Percentiles rank a stretch among this genome's conserved stretches.
phyloP scores from a whole-genome alignment of 2,797 vertebrate species.

The Eptatretus atami region DNA sequence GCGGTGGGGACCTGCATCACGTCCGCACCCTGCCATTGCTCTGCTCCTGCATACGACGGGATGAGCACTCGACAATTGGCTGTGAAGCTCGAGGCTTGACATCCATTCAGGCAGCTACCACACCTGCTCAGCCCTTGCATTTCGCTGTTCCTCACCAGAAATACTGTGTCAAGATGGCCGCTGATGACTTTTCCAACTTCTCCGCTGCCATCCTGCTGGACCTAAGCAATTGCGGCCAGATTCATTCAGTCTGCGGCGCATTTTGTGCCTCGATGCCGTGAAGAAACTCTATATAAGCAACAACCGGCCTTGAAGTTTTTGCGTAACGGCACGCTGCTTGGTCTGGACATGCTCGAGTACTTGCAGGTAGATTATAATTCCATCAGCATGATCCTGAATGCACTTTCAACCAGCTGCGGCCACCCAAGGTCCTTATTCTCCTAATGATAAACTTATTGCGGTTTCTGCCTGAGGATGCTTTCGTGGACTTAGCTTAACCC shows the following conservation, averaged over 20 bases:
- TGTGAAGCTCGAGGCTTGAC: constrained; percentile 24
- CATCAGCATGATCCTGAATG: constrained; percentile 48
- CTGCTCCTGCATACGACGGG: constrained; percentile 86
- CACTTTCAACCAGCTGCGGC: constrained; percentile 48
- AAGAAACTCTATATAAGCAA: constrained; percentile 74
- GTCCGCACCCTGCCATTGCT: constrained; percentile 35
- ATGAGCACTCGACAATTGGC: constrained; percentile 34
- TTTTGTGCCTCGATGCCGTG: constrained; percentile 65
- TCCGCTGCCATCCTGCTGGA: constrained; percentile 1
- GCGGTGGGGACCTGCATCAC: no score
- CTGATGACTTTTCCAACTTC: constrained; percentile 4
- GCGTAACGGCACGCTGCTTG: constrained; percentile 57
- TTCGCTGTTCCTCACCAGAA: neutral
- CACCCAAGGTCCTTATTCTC: constrained; percentile 63
- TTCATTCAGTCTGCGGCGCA: constrained; percentile 72
- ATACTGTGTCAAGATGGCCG: neutral
- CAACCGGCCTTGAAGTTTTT: constrained; percentile 66
- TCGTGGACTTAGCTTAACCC: constrained; percentile 79
- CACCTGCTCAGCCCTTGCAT: constrained; percentile 32
- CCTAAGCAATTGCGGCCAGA: constrained; percentile 69
- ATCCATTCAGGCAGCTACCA: neutral
- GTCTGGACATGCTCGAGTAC: constrained; percentile 82
- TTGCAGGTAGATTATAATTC: constrained; percentile 96
- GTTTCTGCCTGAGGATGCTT: constrained; percentile 50
- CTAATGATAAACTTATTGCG: constrained; percentile 95